phyloP scores from a whole-genome alignment of 1,140 invertebrate species.

The Caerostris darwini region DNA sequence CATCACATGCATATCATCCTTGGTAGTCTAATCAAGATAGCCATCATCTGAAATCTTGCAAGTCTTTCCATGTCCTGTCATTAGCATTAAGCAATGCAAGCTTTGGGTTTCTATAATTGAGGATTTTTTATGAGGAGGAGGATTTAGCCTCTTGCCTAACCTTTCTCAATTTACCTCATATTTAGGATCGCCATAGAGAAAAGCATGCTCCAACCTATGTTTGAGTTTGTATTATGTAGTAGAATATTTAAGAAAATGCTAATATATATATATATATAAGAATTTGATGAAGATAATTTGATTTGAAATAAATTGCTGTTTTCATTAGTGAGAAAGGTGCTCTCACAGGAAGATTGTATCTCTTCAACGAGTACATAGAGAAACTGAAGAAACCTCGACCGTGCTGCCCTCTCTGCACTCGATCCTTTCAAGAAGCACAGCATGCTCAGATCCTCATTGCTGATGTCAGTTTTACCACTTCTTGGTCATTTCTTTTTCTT shows the following conservation, averaged over 20 bases:
- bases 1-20: too few species aligned
- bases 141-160: too few species aligned
- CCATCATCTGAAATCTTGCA: too few species aligned
- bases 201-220: background rate
- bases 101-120: too few species aligned
- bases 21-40: too few species aligned
- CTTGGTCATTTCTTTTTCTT: too few species aligned
- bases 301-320: background rate
- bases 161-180: too few species aligned
- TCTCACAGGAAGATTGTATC: conserved; percentile 81
- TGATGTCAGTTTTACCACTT: conserved; percentile 81
- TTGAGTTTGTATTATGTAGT: background rate
- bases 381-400: conserved; percentile 84
- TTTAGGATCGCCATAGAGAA: too few species aligned
- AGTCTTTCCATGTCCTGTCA: too few species aligned
- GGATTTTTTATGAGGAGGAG: too few species aligned
- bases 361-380: conserved; percentile 86
- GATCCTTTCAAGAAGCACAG: conserved; percentile 87
- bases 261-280: background rate
- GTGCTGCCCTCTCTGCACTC: conserved; percentile 91
- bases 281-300: too few species aligned
- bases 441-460: conserved; percentile 86
- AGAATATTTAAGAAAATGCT: background rate
- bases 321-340: conserved; percentile 84
- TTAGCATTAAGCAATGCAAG: too few species aligned